Evolutionary conservation across 1,140 invertebrate genomes (phyloP), one percentile per base, ranked within the genome.

Genomic region (Drosophila sucinea): DNA sequence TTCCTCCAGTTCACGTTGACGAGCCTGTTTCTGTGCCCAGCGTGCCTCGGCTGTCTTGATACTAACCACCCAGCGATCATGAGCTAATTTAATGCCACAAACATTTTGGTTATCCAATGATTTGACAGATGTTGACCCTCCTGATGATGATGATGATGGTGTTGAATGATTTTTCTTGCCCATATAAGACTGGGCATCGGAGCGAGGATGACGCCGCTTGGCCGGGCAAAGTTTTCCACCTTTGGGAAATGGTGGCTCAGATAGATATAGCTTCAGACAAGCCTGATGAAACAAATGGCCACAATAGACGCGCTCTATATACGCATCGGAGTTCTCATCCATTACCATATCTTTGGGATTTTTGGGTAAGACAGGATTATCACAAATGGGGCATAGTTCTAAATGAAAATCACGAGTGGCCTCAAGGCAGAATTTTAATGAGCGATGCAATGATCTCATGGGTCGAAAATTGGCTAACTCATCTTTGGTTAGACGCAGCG

Each of bases 1-100:
- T 92, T 97, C 96, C 30, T 95, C 94, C 7, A 97, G 91, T 84
- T 97, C 96, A 73, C 96, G 92, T 74, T 95, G 93, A 61, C 95
- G 93, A 4, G 96, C 96, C 86, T 97, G 95, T 79, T 96, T 94
- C 83, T 96, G 96, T 4, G 96, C 96, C 96, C 96, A 96, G 47
- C 96, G 92, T 29, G 95, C 94, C 92, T 96, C 96, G 0, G 95
- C 95, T 17, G 96, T 91, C 79, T 95, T 95, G 7, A 96, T 94
- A 60, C 94, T 94, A 23, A 96, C 81, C 67, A 94, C 94, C 95
- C 96, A 96, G 83, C 96, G 96, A 67, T 96, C 95, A 86, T 96
- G 96, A 83, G 94, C 95, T 60, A 97, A 94, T 78, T 93, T 93
- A 70, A 95, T 92, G 6, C 93, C 93, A 91, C 96, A 96, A 3